Evolutionary conservation across 2,113 vertebrate genomes (phyloP).

Genomic region (Aegithalos caudatus): DNA sequence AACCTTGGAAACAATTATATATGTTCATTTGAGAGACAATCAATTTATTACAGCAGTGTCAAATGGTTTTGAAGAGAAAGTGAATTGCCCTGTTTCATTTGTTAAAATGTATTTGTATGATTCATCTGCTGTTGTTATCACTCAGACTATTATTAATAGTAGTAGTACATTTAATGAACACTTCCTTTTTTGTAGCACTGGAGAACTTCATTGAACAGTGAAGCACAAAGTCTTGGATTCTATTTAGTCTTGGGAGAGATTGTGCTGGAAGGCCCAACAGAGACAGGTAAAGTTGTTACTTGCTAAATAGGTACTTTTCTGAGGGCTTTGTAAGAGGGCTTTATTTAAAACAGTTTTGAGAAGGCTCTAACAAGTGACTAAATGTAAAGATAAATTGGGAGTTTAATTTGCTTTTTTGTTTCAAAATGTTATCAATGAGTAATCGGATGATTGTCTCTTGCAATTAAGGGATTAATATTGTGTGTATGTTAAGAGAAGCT

Average conservation of each 20-base stretch:
- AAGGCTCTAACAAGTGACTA: neutral
- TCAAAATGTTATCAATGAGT: neutral
- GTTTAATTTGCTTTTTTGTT: neutral
- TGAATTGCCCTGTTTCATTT: neutral
- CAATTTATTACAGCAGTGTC: neutral
- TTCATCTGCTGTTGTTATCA: neutral
- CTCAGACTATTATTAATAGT: neutral
- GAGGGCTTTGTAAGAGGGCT: neutral
- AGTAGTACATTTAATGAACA: neutral
- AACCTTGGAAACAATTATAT: neutral
- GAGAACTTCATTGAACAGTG: neutral
- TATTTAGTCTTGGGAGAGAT: neutral
- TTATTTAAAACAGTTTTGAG: neutral
- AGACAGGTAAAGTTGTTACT: neutral
- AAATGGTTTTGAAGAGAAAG: neutral
- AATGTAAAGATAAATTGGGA: neutral
- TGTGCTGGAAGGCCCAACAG: neutral
- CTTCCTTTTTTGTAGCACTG: neutral
- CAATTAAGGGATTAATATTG: neutral
- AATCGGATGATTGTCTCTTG: neutral
- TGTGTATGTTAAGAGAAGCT: neutral
- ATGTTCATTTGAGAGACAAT: neutral
- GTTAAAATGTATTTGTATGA: neutral
- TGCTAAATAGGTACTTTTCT: neutral
- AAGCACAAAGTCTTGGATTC: neutral